Base-by-base conservation (phyloP, 2,888 invertebrate genomes). In the Andrena chrysosceles region DNA sequence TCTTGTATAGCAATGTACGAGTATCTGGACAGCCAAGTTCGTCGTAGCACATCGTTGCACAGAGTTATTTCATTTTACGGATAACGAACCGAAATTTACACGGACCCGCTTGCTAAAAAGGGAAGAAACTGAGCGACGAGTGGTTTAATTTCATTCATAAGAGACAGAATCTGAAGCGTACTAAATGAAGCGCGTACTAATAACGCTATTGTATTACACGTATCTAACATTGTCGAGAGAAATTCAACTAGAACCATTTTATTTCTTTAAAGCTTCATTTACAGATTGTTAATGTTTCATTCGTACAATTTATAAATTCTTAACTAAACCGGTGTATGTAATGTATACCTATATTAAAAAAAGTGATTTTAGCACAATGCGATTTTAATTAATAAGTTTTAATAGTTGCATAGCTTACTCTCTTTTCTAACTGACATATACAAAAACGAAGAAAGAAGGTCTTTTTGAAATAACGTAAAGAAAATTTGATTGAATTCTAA, bases 51-150 rank as follows among this genome's bases (percentile, higher is more conserved):
- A 64, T 71, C 66, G 77, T 81, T 66, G 49, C 68, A 31, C 74
- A 78, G 83, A 74, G 67, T 81, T 81, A 81, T 77, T 74, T 88
- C 88, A 89, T 89, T 88, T 69, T 29, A 82, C 81, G n/a, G 86
- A 81, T 88, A 87, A 89, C 86, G 85, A 84, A 81, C 76, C 83
- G 77, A 85, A 89, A 87, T 88, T 85, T 87, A 77, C 73, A 75
- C 72, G 77, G 78, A 72, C 79, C 77, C 69, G 70, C 78, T 78
- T 72, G 74, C 70, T 68, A 71, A 77, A 72, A 63, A 70, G 42
- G 6, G 64, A 59, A 10, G 26, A 71, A 62, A 20, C 6, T 5
- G 59, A 62, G 23, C 31, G 16, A 13, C 48, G 26, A 64, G 63
- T 70, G 42, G 77, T 74, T 83, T 81, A 81, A 81, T 83, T 77